phyloP scores from a whole-genome alignment of 1,140 invertebrate species.

The Melanaphis sacchari region DNA sequence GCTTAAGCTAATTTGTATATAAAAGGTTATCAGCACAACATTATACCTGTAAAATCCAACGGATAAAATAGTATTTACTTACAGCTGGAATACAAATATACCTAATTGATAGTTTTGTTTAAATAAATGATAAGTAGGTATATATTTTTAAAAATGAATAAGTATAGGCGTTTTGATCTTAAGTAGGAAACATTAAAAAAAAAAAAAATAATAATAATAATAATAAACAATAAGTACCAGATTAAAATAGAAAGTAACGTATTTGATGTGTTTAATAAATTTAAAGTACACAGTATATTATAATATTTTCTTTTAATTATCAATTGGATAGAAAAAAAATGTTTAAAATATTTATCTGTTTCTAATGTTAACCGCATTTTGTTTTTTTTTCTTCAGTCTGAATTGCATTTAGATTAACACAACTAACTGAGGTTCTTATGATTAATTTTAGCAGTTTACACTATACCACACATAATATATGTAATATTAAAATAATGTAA shows the following conservation, averaged over 20 bases:
- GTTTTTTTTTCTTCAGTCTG: neutral
- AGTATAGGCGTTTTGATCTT: neutral
- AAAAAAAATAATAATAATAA: too few species aligned
- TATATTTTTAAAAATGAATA: neutral
- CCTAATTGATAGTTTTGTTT: neutral
- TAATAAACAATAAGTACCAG: neutral
- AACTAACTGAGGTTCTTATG: neutral
- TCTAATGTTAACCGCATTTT: neutral
- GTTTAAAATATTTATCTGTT: neutral
- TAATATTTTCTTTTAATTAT: neutral
- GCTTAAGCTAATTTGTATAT: neutral
- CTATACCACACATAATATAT: neutral
- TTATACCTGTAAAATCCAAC: neutral
- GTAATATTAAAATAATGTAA: neutral
- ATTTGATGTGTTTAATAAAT: neutral
- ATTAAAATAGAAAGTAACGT: neutral
- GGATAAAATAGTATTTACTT: neutral
- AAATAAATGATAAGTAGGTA: neutral
- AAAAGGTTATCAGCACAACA: neutral
- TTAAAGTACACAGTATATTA: neutral
- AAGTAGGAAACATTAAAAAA: neutral
- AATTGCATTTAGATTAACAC: neutral
- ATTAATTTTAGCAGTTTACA: neutral
- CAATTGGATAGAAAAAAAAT: neutral
- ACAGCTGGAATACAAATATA: neutral